These are phyloP conservation scores for Pseudomyrmex flavicornis DNA, from an alignment of 1,140 invertebrate genomes.

Conservation along the genomic window DNA sequence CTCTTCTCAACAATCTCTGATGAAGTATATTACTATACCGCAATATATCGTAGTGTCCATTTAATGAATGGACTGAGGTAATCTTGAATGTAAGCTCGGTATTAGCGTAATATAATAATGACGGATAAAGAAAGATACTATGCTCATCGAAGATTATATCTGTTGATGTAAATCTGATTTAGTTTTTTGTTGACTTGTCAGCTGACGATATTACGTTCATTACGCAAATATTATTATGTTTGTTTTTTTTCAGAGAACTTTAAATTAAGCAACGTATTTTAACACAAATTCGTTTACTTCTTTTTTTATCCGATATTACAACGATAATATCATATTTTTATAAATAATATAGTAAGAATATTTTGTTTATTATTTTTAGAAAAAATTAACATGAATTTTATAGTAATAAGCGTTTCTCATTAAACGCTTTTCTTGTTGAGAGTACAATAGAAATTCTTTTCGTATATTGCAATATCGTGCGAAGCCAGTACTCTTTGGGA, in stretches of 20 bases:
- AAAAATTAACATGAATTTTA: slow-evolving; percentile 44
- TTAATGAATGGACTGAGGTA: background rate
- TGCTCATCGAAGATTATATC: too few relatives aligned
- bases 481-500: slow-evolving; percentile 49
- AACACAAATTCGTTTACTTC: too few relatives aligned
- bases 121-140: background rate
- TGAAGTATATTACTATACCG: background rate
- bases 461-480: slow-evolving; percentile 26
- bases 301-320: too few relatives aligned
- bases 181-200: too few relatives aligned
- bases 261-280: too few relatives aligned
- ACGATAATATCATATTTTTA: slow-evolving; percentile 13
- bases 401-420: slow-evolving; percentile 41
- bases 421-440: slow-evolving; percentile 5
- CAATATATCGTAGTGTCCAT: background rate
- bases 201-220: background rate
- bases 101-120: background rate
- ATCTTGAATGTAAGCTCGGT: background rate
- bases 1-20: background rate
- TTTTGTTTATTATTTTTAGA: slow-evolving; percentile 20
- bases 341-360: slow-evolving; percentile 11
- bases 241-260: too few relatives aligned
- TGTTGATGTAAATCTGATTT: background rate
- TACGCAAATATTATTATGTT: too few relatives aligned
- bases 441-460: slow-evolving; percentile 5